phyloP scores from a whole-genome alignment of 2,888 invertebrate genomes.

The Tryphoninae sp. region DNA sequence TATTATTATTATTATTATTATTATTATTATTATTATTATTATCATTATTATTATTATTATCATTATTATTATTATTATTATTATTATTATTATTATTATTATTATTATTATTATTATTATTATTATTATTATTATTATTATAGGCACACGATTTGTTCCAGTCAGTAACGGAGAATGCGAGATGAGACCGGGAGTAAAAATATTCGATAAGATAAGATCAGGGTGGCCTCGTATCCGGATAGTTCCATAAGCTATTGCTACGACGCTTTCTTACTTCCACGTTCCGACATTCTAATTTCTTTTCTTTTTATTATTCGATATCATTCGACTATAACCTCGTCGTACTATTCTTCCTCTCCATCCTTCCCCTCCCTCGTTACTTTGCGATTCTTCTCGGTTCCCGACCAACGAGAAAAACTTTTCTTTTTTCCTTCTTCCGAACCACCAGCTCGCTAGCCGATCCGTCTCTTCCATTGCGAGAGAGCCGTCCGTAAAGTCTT shows the following conservation, averaged over 20 bases:
- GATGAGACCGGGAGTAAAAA: slow-evolving; percentile 6
- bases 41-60: too few species aligned
- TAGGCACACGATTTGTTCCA: neutral
- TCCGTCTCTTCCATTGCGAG: slow-evolving; percentile 24
- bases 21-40: too few species aligned
- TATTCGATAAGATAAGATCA: slow-evolving; percentile 3
- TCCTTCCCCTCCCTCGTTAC: neutral
- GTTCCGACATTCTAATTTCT: slow-evolving; percentile 24
- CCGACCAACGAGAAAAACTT: neutral
- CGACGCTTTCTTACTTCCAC: neutral
- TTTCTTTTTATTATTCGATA: neutral
- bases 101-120: too few species aligned
- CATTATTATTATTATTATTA: too few species aligned
- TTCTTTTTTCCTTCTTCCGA: neutral
- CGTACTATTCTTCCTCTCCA: slow-evolving; percentile 13
- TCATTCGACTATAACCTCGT: slow-evolving; percentile 8
- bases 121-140: too few species aligned
- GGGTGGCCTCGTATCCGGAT: neutral
- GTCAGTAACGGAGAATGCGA: neutral
- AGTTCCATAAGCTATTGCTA: neutral
- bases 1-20: too few species aligned
- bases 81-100: too few species aligned
- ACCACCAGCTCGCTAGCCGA: slow-evolving; percentile 7
- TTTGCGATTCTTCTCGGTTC: neutral
- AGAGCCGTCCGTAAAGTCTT: slow-evolving; percentile 16